Conservation (phyloP, 2,113 vertebrate genomes). For the Dunckerocampus dactyliophorus region DNA sequence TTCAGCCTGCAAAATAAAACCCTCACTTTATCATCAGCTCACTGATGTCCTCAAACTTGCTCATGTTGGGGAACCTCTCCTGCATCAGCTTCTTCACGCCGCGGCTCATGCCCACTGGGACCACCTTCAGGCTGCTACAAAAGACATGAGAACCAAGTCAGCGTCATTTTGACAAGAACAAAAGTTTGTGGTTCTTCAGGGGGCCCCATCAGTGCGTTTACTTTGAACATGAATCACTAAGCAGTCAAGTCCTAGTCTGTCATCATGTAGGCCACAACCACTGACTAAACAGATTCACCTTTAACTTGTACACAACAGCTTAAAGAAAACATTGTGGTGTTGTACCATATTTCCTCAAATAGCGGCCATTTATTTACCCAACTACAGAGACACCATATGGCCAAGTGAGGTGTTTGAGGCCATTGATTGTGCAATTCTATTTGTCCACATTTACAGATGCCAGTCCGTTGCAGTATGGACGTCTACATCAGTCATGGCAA, state of each 20-base stretch:
- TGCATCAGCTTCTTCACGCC: slow-evolving; percentile 92
- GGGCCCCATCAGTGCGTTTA: slow-evolving; percentile 77
- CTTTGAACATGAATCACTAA: slow-evolving; percentile 75
- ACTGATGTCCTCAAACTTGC: slow-evolving; percentile 87
- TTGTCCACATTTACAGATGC: too few relatives aligned
- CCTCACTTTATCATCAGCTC: slow-evolving; percentile 86
- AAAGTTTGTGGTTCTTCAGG: too few relatives aligned
- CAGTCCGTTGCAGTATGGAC: too few relatives aligned
- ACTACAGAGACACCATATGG: not conserved
- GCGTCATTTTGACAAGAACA: not conserved
- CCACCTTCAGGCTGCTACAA: slow-evolving; percentile 86
- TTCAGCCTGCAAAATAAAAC: not conserved
- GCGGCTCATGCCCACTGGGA: slow-evolving; percentile 87
- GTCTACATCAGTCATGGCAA: too few relatives aligned
- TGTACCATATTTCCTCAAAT: too few relatives aligned
- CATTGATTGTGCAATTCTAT: too few relatives aligned
- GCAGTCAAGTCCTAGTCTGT: slow-evolving; percentile 61
- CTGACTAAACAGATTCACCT: too few relatives aligned
- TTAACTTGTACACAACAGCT: not conserved
- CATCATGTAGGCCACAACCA: slow-evolving; percentile 62
- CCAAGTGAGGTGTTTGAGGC: too few relatives aligned
- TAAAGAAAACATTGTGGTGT: not conserved
- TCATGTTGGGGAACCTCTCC: slow-evolving; percentile 91
- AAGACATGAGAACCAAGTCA: not conserved
- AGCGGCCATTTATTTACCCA: not conserved